phyloP scores from a whole-genome alignment of 2,888 invertebrate species.

The Dione juno region DNA sequence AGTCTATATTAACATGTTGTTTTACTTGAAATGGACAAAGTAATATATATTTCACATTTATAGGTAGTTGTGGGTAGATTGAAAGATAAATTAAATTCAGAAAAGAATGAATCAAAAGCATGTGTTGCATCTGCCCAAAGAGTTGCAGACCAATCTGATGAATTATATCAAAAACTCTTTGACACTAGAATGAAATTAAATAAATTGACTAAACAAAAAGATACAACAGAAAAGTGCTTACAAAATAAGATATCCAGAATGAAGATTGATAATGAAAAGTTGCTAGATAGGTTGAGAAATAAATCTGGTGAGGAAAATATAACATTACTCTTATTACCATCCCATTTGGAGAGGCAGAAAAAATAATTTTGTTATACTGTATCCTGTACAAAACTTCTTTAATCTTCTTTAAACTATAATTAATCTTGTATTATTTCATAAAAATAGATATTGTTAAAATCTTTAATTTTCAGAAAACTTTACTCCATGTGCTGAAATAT shows the following conservation, averaged over 20 bases:
- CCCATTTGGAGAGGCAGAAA: too few species aligned
- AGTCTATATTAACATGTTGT: background rate
- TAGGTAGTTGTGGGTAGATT: conserved; percentile 61
- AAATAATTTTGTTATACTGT: too few species aligned
- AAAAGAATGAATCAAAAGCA: conserved; percentile 73
- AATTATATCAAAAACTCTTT: conserved; percentile 60
- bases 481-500: conserved; percentile 63
- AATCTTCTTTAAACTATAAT: too few species aligned
- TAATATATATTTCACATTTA: conserved; percentile 22
- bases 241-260: conserved; percentile 68
- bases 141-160: conserved; percentile 71
- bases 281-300: conserved; percentile 64
- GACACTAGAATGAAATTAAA: conserved; percentile 63
- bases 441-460: background rate
- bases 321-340: background rate
- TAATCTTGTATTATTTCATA: background rate
- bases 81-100: conserved; percentile 62
- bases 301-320: conserved; percentile 61
- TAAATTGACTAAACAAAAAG: conserved; percentile 70
- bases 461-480: conserved; percentile 50
- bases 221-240: conserved; percentile 64
- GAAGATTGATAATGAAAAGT: conserved; percentile 70
- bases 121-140: conserved; percentile 75
- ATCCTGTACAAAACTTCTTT: too few species aligned
- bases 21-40: too few species aligned